Evolutionary conservation across 2,113 vertebrate genomes (phyloP).

Genomic region (Coregonus clupeaformis): DNA sequence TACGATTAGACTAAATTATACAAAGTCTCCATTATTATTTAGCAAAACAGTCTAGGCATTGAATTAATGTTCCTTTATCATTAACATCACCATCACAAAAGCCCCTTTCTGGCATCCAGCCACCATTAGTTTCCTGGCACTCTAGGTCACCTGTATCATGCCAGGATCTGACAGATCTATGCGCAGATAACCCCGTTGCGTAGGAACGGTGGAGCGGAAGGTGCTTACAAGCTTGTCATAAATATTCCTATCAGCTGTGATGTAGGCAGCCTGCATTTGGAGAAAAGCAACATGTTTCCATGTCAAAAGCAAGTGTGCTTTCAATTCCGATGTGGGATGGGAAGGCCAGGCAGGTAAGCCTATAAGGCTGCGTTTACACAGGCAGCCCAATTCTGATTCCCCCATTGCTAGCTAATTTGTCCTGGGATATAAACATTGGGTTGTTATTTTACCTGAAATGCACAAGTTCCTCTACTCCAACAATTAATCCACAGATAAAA

Average conservation of each 20-base stretch:
- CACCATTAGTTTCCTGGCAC: not conserved
- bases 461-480: too few relatives aligned
- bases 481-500: too few relatives aligned
- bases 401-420: too few relatives aligned
- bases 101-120: not conserved
- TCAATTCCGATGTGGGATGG: not conserved
- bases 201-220: slow-evolving; percentile 27
- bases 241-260: slow-evolving; percentile 41
- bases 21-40: not conserved
- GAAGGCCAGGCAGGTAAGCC: not conserved
- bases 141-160: slow-evolving; percentile 30
- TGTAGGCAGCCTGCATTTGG: slow-evolving; percentile 24
- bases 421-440: too few relatives aligned
- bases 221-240: slow-evolving; percentile 39
- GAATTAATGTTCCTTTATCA: not conserved
- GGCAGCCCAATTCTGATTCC: too few relatives aligned
- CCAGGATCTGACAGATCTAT: slow-evolving; percentile 25
- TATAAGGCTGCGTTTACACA: too few relatives aligned
- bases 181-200: slow-evolving; percentile 45
- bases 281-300: not conserved
- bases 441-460: too few relatives aligned
- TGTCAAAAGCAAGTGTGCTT: not conserved
- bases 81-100: not conserved
- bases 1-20: not conserved
- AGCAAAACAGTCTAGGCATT: not conserved